A percentile compares a stretch with the other conserved stretches of the same genome.
phyloP scores from a whole-genome alignment of 2,113 vertebrate genomes.

The Ivindomyrus marchei region DNA sequence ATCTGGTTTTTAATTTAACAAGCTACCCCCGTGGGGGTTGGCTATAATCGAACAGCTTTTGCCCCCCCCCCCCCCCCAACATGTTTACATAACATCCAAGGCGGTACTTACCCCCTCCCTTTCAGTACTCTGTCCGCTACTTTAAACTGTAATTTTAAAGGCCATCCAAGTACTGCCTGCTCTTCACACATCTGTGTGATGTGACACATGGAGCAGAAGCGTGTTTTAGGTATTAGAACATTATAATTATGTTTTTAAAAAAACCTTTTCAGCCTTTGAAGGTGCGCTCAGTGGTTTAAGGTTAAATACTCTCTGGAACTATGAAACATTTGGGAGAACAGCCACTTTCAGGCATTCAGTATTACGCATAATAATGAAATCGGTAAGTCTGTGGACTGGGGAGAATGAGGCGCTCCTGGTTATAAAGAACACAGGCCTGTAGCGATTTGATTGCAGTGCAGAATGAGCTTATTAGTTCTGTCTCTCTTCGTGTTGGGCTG shows the following conservation, averaged over 20 bases:
- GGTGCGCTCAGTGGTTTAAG: neutral
- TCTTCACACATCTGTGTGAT: neutral
- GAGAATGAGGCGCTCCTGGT: neutral
- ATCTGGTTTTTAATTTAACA: slow-evolving; percentile 11
- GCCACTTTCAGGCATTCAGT: neutral
- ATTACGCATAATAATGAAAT: neutral
- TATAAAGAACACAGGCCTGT: neutral
- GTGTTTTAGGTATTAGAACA: neutral
- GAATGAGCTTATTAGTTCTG: neutral
- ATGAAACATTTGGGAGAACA: neutral
- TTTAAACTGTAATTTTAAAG: neutral
- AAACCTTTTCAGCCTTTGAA: neutral
- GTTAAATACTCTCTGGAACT: neutral
- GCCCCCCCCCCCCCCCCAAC: neutral
- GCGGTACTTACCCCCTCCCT: neutral
- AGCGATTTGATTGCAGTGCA: neutral
- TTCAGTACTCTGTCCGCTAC: neutral
- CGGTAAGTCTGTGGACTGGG: neutral
- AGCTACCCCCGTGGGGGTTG: neutral
- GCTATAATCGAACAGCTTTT: neutral
- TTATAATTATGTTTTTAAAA: neutral
- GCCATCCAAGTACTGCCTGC: neutral
- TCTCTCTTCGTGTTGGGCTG: neutral
- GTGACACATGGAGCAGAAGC: neutral
- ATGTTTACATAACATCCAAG: slow-evolving; percentile 1